Base-by-base conservation (phyloP, 2,797 vertebrate genomes). In the Hozukius guyotensis region DNA sequence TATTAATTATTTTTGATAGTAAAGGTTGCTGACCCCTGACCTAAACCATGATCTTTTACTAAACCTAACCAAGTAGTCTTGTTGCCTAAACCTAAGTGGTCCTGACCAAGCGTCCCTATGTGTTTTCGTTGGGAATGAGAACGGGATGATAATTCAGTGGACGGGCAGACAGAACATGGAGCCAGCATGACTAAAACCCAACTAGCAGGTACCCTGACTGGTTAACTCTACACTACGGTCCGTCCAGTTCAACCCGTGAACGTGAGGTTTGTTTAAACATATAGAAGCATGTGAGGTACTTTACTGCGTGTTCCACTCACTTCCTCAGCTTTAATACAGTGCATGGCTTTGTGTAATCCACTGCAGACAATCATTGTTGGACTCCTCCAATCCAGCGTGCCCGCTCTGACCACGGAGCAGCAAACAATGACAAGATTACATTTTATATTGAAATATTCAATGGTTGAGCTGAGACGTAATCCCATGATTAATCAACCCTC, bases 371-470 rank as follows among this genome's bases (percentile, higher is more conserved):
- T 78, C 69, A 74, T 52, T 73, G 42, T 72, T 81, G 59, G 55
- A 80, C 34, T 86, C 6, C 46, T 78, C 49, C 82, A 87, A 93
- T 88, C 82, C 89, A 85, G 79, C 69, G 49, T 72, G 68, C 77
- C 86, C 86, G 61, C 76, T 89, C 78, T 77, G 75, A 87, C 79
- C 85, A 81, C 69, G 62, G 82, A 81, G 87, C 81, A 89, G 87
- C 81, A 90, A 86, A 89, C 81, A 89, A 94, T 93, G 88, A 94
- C 84, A 76, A 94, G 95, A 95, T 96, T 95, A 95, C 86, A 91
- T 80, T 82, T 91, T 78, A 67, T 81, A 86, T 90, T 91, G 82
- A 87, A 93, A 93, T 89, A 93, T 88, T 89, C 82, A 85, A 82
- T 34, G 53, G 84, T 88, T 92, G 83, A 93, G 79, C 87, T 85